Base-by-base conservation (phyloP, 1,140 invertebrate genomes). In the Listronotus oregonensis region DNA sequence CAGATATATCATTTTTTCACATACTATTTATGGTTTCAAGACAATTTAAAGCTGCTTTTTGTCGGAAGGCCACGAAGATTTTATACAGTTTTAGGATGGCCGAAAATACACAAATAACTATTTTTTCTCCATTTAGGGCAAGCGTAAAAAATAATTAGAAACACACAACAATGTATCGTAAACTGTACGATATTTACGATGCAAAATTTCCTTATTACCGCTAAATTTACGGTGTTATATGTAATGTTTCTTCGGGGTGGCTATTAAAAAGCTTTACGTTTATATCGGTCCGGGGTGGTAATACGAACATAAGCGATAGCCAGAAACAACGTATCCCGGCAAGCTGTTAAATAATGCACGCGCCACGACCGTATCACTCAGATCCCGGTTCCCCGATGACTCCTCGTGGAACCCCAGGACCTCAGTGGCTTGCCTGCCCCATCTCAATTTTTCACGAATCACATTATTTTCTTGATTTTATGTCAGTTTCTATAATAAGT, bases 281-380 rank as follows among this genome's bases (percentile, higher is more conserved):
- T 62, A 51, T 21, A 49, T 46, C 44, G 56, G 27, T 8, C 39
- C n/a, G n/a, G 40, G 58, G 58, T 40, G 34, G 49, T 42, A 61
- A 65, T 65, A 64, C 55, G 64, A 67, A 69, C 66, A 67, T 69
- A 68, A 69, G 69, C 66, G 58, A 74, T 72, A 62, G 67, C 55
- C 66, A 55, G 62, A 56, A 71, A 67, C 66, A 62, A 73, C 68
- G 69, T 61, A 68, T 70, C 65, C 70, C 60, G 70, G 67, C 58
- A 63, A 59, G 64, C 68, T 68, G 64, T 68, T 75, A 73, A 75
- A 75, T 75, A 75, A 75, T 75, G 66, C 73, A 75, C 68, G 68
- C 64, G 64, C 68, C 70, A 65, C 69, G 66, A 72, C 70, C 69
- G 67, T 73, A 73, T 73, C 71, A 73, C 64, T 73, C 68, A 72